Base-by-base conservation (phyloP, 2,113 vertebrate genomes). In the Eidolon helvum region DNA sequence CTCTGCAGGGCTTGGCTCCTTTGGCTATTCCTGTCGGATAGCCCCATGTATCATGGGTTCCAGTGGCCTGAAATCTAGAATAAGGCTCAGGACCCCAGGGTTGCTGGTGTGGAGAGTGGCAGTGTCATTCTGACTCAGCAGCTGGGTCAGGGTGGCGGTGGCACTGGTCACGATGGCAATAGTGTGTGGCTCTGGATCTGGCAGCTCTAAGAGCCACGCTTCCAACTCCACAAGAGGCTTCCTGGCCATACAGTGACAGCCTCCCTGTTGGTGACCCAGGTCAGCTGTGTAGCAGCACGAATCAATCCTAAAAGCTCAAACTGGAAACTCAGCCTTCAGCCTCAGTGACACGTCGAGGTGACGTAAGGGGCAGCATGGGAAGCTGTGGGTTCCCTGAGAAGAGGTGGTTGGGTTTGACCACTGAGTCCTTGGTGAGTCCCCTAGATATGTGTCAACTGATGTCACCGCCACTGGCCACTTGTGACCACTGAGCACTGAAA, bases 331-430 rank as follows among this genome's bases (percentile, higher is more conserved):
- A 11, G 26, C 21, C 30, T 21, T 85, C 43, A 30, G 48, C 10
- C 50, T 50, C 4, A 5, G 5, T 12, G 3, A 8, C 1, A 1
- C 0, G 8, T n/a, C 45, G 19, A 43, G 26, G 22, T 7, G 3
- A 40, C 21, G 19, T 9, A 19, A 43, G 38, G 30, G 0, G 53
- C n/a, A 50, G 16, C 21, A 2, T 1, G 9, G 55, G 55, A n/a
- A 30, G 18, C 18, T 16, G 0, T 33, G 21, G 2, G 4, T 24
- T 72, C 50, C 71, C 78, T 61, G 40, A 35, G 78, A 74, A 80
- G 40, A 68, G 38, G 11, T 1, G 38, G 8, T 12, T 14, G 15
- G 40, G 55, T 28, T 72, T 61, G 48, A 30, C 48, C n/a, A 8
- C 0, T 0, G 38, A 8, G 12, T 55, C 50, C 35, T 30, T 8